These are phyloP conservation scores for Rhogogaster chlorosoma DNA, from an alignment of 2,888 invertebrate species.

Conservation along the genomic window DNA sequence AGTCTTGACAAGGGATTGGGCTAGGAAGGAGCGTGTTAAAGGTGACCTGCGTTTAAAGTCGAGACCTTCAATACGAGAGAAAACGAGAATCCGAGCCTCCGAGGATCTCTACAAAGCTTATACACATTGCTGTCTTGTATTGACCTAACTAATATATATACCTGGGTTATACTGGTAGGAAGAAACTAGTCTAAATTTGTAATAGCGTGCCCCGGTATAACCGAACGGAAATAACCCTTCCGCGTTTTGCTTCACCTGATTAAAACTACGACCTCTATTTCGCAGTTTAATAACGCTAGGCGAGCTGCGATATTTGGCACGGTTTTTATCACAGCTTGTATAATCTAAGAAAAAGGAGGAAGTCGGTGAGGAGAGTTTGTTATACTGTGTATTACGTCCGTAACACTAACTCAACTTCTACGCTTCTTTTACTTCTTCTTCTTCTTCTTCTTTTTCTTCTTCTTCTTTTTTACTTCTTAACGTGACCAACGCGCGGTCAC, in stretches of 20 bases:
- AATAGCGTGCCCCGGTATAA: background rate
- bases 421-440: background rate
- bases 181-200: background rate
- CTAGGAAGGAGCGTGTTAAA: slow-evolving; percentile 62
- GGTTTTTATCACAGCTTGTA: background rate
- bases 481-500: background rate
- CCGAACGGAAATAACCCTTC: background rate
- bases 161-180: background rate
- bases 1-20: slow-evolving; percentile 64
- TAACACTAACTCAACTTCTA: background rate
- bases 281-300: slow-evolving; percentile 3
- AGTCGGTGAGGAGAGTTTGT: background rate
- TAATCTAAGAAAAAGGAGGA: background rate
- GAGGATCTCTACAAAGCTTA: no score
- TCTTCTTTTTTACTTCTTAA: background rate
- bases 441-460: background rate
- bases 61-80: slow-evolving; percentile 55
- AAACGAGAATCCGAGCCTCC: background rate
- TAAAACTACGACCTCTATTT: background rate
- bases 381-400: background rate
- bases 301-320: background rate
- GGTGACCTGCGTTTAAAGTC: slow-evolving; percentile 65
- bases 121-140: background rate
- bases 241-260: background rate
- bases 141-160: background rate